Evolutionary conservation across 2,888 invertebrate species (phyloP).

Genomic region (Ephialtes manifestator): DNA sequence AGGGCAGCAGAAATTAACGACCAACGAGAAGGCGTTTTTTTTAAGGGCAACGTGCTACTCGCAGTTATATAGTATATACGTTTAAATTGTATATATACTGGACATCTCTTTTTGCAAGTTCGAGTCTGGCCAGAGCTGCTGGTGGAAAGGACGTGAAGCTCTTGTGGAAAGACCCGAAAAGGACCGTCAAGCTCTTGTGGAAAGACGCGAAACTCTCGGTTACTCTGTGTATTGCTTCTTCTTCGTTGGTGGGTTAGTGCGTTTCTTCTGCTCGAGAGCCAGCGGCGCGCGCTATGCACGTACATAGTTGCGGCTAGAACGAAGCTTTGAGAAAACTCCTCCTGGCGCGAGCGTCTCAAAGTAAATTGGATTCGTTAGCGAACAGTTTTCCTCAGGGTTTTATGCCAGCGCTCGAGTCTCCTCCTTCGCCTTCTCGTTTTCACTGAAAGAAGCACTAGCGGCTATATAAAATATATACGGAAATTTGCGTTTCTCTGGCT

Average conservation of each 20-base stretch:
- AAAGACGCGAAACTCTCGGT: neutral
- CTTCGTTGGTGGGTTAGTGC: neutral
- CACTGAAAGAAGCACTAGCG: slow-evolving; percentile 15
- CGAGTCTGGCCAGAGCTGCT: neutral
- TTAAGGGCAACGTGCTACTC: neutral
- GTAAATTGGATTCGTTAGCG: slow-evolving; percentile 74
- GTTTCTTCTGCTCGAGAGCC: slow-evolving; percentile 14
- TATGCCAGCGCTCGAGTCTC: slow-evolving; percentile 12
- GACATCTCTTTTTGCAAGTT: neutral
- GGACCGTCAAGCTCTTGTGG: neutral
- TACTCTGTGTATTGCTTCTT: slow-evolving; percentile 10
- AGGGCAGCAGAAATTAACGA: neutral
- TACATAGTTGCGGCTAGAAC: slow-evolving; percentile 42
- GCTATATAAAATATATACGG: slow-evolving; percentile 17
- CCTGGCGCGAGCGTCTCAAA: slow-evolving; percentile 58
- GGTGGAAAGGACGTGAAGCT: neutral
- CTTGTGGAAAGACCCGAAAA: neutral
- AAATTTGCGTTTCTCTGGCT: slow-evolving; percentile 30
- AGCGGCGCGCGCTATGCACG: slow-evolving; percentile 12
- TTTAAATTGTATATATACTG: slow-evolving; percentile 1
- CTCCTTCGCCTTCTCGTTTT: slow-evolving; percentile 25
- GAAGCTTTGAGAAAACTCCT: slow-evolving; percentile 66
- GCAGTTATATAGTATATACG: neutral
- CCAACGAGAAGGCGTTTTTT: neutral
- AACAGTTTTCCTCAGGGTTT: slow-evolving; percentile 57